These are phyloP conservation scores for Heliconius erato DNA, from an alignment of 2,888 invertebrate genomes.

Conservation along the genomic window DNA sequence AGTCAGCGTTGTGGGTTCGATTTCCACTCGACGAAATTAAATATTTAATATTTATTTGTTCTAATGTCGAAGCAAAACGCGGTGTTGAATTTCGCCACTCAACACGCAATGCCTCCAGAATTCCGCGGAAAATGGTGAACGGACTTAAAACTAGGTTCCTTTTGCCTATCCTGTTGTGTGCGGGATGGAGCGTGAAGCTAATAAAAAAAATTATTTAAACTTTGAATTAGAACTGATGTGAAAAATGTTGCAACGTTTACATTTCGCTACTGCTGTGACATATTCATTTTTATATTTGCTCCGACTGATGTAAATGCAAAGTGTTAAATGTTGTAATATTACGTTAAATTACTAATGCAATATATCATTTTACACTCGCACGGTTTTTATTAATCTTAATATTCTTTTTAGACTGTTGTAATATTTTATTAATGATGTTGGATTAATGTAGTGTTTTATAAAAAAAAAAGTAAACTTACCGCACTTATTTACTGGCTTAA, in stretches of 20 bases:
- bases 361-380: not conserved
- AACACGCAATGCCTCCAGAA: too few relatives aligned
- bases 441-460: not conserved
- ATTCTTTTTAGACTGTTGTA: not conserved
- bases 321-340: conserved; percentile 37
- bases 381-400: not conserved
- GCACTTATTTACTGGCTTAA: not conserved
- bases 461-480: not conserved
- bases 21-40: too few relatives aligned
- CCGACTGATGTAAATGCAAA: conserved; percentile 17
- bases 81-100: too few relatives aligned
- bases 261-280: conserved; percentile 11
- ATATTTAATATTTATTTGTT: too few relatives aligned
- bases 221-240: not conserved
- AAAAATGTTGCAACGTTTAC: not conserved
- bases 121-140: too few relatives aligned
- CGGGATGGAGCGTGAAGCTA: too few relatives aligned
- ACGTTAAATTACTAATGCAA: conserved; percentile 19
- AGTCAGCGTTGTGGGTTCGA: too few relatives aligned
- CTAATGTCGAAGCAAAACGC: too few relatives aligned
- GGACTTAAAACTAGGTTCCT: too few relatives aligned
- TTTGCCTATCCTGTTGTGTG: too few relatives aligned
- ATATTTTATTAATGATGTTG: not conserved
- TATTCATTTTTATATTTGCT: conserved; percentile 25
- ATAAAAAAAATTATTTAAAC: not conserved